A percentile compares a stretch with the other conserved stretches of the same genome.
phyloP scores from a whole-genome alignment of 2,888 invertebrate genomes.

The Drosophila bunnanda region DNA sequence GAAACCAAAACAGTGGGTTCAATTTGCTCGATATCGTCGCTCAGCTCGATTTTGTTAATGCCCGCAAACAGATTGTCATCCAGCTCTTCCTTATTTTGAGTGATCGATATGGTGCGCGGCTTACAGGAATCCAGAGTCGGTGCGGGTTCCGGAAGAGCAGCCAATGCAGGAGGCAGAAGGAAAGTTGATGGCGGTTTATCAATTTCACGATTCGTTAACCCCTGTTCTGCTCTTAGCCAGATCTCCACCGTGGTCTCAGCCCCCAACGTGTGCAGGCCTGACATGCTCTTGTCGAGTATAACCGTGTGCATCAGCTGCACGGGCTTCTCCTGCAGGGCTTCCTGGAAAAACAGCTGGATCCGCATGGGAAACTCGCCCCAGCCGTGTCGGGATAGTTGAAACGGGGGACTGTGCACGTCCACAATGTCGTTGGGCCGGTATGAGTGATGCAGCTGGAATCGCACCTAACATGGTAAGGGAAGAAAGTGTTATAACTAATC shows the following conservation, averaged over 20 bases:
- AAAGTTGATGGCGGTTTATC: not conserved
- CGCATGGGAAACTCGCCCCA: constrained; percentile 97
- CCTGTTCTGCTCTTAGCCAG: constrained; percentile 86
- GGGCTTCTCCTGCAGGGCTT: constrained; percentile 90
- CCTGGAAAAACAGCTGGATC: constrained; percentile 91
- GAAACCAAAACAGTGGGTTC: constrained; percentile 82
- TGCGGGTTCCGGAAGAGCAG: not conserved
- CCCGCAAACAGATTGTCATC: constrained; percentile 82
- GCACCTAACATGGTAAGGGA: constrained; percentile 63
- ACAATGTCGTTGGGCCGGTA: constrained; percentile 95
- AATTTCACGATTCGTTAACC: constrained; percentile 7
- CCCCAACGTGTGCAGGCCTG: constrained; percentile 93
- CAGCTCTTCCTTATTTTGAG: constrained; percentile 72
- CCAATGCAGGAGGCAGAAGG: constrained; percentile 38
- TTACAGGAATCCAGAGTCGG: constrained; percentile 39
- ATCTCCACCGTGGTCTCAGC: constrained; percentile 92
- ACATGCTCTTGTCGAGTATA: constrained; percentile 92
- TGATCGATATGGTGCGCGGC: constrained; percentile 63
- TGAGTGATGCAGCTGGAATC: constrained; percentile 93
- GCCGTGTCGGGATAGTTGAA: constrained; percentile 92
- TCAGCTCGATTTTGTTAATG: constrained; percentile 80
- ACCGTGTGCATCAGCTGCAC: constrained; percentile 92
- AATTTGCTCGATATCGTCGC: constrained; percentile 83
- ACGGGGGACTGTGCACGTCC: constrained; percentile 91
- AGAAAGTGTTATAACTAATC: not conserved